Conservation (phyloP, 2,113 vertebrate genomes). For the Leucosticte australis region DNA sequence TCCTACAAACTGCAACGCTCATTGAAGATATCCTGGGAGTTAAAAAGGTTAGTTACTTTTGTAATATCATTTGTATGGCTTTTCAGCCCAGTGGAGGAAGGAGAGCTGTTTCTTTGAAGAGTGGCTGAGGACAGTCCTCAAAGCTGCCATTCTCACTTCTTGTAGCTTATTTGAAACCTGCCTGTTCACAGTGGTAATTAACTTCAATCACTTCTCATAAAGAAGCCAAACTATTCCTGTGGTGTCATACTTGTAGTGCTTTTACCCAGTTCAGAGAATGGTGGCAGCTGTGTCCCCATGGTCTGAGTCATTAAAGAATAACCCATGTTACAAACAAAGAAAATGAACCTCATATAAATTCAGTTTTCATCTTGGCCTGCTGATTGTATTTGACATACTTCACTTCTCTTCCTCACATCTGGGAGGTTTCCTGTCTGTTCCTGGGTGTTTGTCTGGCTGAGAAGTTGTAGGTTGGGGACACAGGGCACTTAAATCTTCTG, state of each 20-base stretch:
- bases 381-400: neutral
- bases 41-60: slow-evolving; percentile 85
- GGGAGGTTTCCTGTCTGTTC: neutral
- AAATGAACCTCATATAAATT: neutral
- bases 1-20: slow-evolving; percentile 92
- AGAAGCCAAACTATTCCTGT: neutral
- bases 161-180: neutral
- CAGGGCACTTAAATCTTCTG: neutral
- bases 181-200: neutral
- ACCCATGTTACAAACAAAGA: neutral
- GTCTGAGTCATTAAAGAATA: neutral
- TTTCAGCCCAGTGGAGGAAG: neutral
- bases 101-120: neutral
- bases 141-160: neutral
- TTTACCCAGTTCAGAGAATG: neutral
- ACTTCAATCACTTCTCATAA: neutral
- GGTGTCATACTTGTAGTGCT: neutral
- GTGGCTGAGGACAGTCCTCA: neutral
- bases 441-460: neutral
- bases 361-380: neutral
- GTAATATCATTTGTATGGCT: neutral
- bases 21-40: slow-evolving; percentile 95
- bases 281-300: neutral
- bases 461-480: neutral
- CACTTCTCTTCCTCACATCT: neutral